Evolutionary conservation across 2,888 invertebrate species (phyloP), one percentile per base, ranked within the genome.

Genomic region (Tinea pellionella): DNA sequence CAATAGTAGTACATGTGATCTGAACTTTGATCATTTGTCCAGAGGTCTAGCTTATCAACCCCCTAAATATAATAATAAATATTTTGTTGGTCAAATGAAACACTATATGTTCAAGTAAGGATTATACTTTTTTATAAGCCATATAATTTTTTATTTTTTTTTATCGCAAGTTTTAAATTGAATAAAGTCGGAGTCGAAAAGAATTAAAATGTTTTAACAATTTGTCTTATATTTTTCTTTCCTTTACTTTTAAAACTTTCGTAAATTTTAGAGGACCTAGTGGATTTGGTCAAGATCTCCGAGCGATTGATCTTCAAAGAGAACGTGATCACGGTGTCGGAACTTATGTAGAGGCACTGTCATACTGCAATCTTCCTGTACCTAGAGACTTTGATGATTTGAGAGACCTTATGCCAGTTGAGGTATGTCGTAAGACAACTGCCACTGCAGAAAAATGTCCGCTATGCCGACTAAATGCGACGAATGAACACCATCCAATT

Each of bases 271-370:
- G 47, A n/a, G 47, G 47, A 9, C 13, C 8, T 4, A 15, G 13
- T 9, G 15, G 60, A 12, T 91, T 94, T 64, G 94, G 94, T 1
- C 71, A 82, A 24, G 94, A 94, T 78, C 78, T 94, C 64, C 89
- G 92, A 61, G 90, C 94, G 0, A 87, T 90, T 62, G 93, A 94
- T 68, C 89, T 94, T 63, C 94, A 94, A 71, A 89, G 94, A 67
- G 92, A 92, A 69, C 88, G 94, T 63, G 94, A 94, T 73, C 94
- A 94, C 68, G 94, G 92, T 58, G 78, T 94, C 57, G 92, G 92
- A 29, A 90, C 91, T 0, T 94, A 94, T 76, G 93, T 93, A 65
- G 90, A 92, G 65, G 91, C 90, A 74, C 86, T 96, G 63, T 89
- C 90, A 57, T 90, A 90, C 69, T 93, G 93, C 68, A 92, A 92